A percentile compares a stretch with the other conserved stretches of the same genome.
These are phyloP conservation scores for Neomicropteryx cornuta DNA, from an alignment of 1,140 invertebrate genomes.

Conservation along the genomic window DNA sequence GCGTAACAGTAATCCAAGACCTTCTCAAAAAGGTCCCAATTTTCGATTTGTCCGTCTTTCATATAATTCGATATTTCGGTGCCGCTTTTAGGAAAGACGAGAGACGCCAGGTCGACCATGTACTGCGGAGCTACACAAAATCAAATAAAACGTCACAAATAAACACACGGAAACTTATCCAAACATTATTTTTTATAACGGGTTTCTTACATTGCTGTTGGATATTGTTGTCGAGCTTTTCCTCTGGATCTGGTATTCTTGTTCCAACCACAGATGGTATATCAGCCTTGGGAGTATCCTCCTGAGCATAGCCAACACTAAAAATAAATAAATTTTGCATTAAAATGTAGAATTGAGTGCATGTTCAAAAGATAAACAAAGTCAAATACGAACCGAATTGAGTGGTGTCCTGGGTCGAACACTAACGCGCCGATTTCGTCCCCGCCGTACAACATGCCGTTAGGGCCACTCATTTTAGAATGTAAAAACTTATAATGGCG, in stretches of 20 bases:
- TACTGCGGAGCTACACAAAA: slow-evolving; percentile 66
- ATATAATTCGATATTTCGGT: slow-evolving; percentile 82
- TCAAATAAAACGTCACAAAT: too few relatives aligned
- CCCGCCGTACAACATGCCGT: slow-evolving; percentile 71
- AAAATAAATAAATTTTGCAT: slow-evolving; percentile 3
- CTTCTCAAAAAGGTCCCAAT: slow-evolving; percentile 95
- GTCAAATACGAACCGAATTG: slow-evolving; percentile 35
- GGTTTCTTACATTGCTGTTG: too few relatives aligned
- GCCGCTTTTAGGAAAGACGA: slow-evolving; percentile 79
- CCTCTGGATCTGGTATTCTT: slow-evolving; percentile 44
- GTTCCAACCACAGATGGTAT: slow-evolving; percentile 75
- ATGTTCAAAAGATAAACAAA: background rate
- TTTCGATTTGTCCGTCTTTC: slow-evolving; percentile 92
- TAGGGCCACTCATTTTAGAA: slow-evolving; percentile 31
- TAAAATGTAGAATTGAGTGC: background rate
- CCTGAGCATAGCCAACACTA: slow-evolving; percentile 83
- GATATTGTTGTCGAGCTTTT: slow-evolving; percentile 49
- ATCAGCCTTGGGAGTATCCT: slow-evolving; percentile 88
- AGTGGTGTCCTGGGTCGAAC: slow-evolving; percentile 91
- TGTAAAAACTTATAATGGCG: too few relatives aligned
- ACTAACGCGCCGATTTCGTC: slow-evolving; percentile 98
- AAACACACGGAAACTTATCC: too few relatives aligned
- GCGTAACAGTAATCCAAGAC: slow-evolving; percentile 81
- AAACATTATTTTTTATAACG: too few relatives aligned
- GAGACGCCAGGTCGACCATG: slow-evolving; percentile 75